Evolutionary conservation across 2,888 invertebrate genomes (phyloP).

Genomic region (Hylaea fasciaria): DNA sequence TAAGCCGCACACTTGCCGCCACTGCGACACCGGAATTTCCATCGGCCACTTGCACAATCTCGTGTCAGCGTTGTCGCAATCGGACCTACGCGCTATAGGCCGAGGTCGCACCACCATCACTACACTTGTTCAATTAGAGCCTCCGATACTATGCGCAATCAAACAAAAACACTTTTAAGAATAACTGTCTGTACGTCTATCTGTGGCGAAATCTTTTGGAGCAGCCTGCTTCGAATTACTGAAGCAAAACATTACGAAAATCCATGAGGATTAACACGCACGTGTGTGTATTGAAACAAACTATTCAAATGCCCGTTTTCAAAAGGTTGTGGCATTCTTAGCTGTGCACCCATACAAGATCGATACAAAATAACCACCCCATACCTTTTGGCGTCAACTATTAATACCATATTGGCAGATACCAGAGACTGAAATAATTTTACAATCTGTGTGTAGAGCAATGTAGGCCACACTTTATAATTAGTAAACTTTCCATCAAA

Average conservation of each 20-base stretch:
- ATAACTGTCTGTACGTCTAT: conserved; percentile 42
- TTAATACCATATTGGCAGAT: neutral
- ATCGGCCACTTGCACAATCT: conserved; percentile 76
- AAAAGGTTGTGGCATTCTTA: neutral
- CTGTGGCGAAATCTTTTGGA: conserved; percentile 39
- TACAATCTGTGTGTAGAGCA: conserved; percentile 5
- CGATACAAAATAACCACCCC: neutral
- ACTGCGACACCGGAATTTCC: conserved; percentile 75
- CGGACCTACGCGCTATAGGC: conserved; percentile 59
- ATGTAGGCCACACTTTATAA: conserved; percentile 11
- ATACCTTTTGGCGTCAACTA: neutral
- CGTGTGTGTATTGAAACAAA: too few species aligned
- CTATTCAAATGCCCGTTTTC: too few species aligned
- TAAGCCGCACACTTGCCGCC: conserved; percentile 62
- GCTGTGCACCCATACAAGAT: neutral
- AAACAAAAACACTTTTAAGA: conserved; percentile 49
- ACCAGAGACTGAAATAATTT: conserved; percentile 6
- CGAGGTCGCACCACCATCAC: conserved; percentile 72
- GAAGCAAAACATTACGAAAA: conserved; percentile 21
- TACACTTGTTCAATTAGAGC: conserved; percentile 81
- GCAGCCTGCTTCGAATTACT: conserved; percentile 12
- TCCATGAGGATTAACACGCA: neutral
- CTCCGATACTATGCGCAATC: conserved; percentile 66
- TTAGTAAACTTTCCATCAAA: conserved; percentile 18
- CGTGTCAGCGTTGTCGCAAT: conserved; percentile 73